These are phyloP conservation scores for Aratinga solstitialis DNA, from an alignment of 2,797 vertebrate genomes.

Conservation along the genomic window DNA sequence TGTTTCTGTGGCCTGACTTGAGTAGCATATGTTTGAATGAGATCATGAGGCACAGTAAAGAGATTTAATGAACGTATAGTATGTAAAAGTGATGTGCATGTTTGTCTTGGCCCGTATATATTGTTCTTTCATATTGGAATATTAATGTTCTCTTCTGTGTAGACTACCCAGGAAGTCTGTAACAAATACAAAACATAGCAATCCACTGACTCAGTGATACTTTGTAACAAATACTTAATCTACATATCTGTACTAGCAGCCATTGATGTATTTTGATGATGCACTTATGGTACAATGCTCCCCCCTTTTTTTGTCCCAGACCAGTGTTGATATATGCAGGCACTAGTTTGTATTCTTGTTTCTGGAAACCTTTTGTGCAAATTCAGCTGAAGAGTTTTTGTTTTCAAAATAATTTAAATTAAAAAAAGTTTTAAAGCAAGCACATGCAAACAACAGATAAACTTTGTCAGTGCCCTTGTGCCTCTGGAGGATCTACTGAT, in stretches of 20 bases:
- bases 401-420: neutral
- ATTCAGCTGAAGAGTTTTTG: neutral
- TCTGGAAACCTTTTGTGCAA: neutral
- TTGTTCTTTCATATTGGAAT: constrained; percentile 16
- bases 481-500: neutral
- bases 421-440: neutral
- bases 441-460: neutral
- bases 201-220: constrained; percentile 44
- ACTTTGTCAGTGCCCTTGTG: neutral
- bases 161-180: constrained; percentile 54
- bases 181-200: constrained; percentile 47
- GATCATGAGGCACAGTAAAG: constrained; percentile 10
- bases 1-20: neutral
- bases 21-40: constrained; percentile 11
- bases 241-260: neutral
- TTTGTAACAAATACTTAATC: constrained; percentile 9
- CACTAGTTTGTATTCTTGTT: neutral
- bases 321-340: neutral
- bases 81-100: neutral
- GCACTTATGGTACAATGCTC: neutral
- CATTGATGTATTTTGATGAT: neutral
- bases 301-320: neutral
- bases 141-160: constrained; percentile 19
- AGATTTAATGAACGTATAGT: neutral
- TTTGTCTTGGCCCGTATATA: constrained; percentile 4